Evolutionary conservation across 2,888 invertebrate species (phyloP), one percentile per base, ranked within the genome.

Genomic region (Leptarthrus brevirostris): DNA sequence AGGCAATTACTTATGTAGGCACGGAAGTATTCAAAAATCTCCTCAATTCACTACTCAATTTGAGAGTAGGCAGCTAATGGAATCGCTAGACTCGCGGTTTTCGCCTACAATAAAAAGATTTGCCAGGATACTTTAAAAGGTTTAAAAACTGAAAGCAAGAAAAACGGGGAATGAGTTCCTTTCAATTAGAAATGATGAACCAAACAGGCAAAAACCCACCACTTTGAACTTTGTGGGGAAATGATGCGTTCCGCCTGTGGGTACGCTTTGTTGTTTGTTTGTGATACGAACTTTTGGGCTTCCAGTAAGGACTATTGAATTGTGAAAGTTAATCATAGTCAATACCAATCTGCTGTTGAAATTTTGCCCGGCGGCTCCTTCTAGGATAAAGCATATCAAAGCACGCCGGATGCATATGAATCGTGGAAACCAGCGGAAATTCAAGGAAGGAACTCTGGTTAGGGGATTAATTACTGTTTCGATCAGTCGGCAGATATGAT

Each of bases 261-360:
- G 56, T 30, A 30, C 5, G 56, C 16, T 30, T 56, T 30, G 24
- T 56, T 56, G 56, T 56, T 56, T 56, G 30, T 30, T 26, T 56
- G 30, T 14, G 30, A 12, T 26, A 16, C n/a, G 56, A 56, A 30
- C 16, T 30, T 56, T 26, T 8, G 24, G 56, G 56, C 56, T 30
- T 30, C 4, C 30, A 6, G 30, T 3, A 30, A 30, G 30, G 30
- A 44, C 56, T 56, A 30, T 56, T 56, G 56, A 56, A 56, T 26
- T 16, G 14, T 26, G 56, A 30, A 56, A 56, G 56, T 56, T 56
- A 56, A 56, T 56, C 56, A 56, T 56, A 56, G 3, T 56, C 56
- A 24, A 30, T 26, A 30, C 6, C 56, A 34, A 26, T 56, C 30
- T 56, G 16, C 56, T 54, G 24, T 26, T 8, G 56, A 26, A 30